These are phyloP conservation scores for Diglossa cyanea DNA, from an alignment of 2,797 vertebrate species.

Conservation along the genomic window DNA sequence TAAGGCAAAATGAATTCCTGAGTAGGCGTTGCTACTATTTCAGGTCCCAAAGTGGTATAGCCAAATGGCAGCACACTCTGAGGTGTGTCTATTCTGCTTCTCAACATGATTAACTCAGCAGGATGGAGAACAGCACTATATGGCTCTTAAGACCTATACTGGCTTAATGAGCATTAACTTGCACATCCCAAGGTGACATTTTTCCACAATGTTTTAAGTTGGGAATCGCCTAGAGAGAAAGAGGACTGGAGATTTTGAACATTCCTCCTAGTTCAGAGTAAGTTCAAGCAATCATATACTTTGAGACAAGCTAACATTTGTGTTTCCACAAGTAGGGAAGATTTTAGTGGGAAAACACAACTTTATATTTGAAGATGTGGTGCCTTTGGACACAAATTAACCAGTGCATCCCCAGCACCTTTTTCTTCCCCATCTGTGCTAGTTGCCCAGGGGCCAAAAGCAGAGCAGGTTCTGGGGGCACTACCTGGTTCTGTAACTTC, in stretches of 20 bases:
- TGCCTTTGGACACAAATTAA: not conserved
- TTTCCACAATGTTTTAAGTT: not conserved
- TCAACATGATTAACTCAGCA: not conserved
- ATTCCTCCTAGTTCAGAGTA: not conserved
- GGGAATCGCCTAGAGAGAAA: not conserved
- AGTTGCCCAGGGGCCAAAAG: not conserved
- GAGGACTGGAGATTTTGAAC: not conserved
- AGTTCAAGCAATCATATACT: not conserved
- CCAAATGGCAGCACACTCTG: not conserved
- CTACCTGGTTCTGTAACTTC: not conserved
- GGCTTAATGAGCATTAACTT: not conserved
- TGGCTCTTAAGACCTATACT: not conserved
- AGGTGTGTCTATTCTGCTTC: not conserved
- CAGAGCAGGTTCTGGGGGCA: not conserved
- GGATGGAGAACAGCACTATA: not conserved
- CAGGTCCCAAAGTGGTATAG: not conserved
- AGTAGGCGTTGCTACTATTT: not conserved
- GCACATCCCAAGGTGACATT: not conserved
- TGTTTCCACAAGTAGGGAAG: not conserved
- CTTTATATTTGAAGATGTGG: not conserved
- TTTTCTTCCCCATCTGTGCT: not conserved
- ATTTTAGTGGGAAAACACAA: not conserved
- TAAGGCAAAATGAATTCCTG: conserved; percentile 10
- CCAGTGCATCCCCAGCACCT: not conserved
- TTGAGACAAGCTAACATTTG: not conserved